Evolutionary conservation across 2,888 invertebrate genomes (phyloP).

Genomic region (Hedya salicella): DNA sequence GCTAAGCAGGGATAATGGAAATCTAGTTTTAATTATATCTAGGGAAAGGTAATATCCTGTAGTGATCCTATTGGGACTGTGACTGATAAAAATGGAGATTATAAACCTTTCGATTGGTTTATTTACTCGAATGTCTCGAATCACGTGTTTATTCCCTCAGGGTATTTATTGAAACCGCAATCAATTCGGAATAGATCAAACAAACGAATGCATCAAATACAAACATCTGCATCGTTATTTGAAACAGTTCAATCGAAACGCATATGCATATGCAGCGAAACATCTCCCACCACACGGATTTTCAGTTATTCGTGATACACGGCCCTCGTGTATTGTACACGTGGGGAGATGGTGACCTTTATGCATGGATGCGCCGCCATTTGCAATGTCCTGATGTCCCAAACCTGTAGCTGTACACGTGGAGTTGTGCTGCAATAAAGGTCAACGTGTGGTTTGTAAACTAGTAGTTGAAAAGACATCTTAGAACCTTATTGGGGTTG

Average conservation of each 20-base stretch:
- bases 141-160: background rate
- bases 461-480: background rate
- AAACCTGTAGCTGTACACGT: slow-evolving; percentile 1
- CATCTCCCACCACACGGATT: background rate
- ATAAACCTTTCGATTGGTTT: too few species aligned
- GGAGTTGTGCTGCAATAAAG: background rate
- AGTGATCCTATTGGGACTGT: too few species aligned
- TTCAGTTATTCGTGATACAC: slow-evolving; percentile 12
- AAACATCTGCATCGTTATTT: slow-evolving; percentile 7
- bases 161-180: background rate
- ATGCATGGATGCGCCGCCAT: slow-evolving; percentile 3
- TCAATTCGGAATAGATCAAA: background rate
- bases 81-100: too few species aligned
- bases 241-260: background rate
- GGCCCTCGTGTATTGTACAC: slow-evolving; percentile 4
- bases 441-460: background rate
- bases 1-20: too few species aligned
- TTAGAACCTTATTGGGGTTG: background rate
- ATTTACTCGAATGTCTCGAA: background rate
- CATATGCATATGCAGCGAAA: background rate
- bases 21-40: too few species aligned
- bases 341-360: slow-evolving; percentile 15
- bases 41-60: too few species aligned
- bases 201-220: background rate
- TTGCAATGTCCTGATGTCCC: slow-evolving; percentile 16